Base-by-base conservation (phyloP, 1,140 invertebrate species). In the Holcopasites calliopsidis region DNA sequence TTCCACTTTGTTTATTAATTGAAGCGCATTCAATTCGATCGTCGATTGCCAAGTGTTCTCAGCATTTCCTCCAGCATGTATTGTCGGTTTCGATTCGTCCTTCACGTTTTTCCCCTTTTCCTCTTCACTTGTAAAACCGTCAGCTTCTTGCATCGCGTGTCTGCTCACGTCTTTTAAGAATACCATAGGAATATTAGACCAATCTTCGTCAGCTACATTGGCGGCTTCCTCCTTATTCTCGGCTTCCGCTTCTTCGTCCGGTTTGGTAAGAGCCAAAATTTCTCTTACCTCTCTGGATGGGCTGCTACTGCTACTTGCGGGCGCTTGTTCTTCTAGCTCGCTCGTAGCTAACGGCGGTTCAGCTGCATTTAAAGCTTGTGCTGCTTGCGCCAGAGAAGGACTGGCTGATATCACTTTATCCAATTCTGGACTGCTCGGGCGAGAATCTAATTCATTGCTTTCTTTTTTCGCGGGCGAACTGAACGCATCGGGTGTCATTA, bases 401-500 rank as follows among this genome's bases (percentile, higher is more conserved):
- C 88, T 91, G 7, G 83, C 78, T 21, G 89, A 86, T 40, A 89
- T 47, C 7, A 90, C 85, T 62, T 87, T 87, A 5, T 79, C 86
- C 2, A 91, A 72, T 66, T 90, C 89, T 2, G 90, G 86, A 79
- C 88, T 91, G 44, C 71, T 86, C 1, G 86, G 77, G 54, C 72
- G 87, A 26, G 90, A 90, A 13, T 88, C 88, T 10, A 87, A 28
- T 55, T 83, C 77, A 18, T 82, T 86, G 64, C 68, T 86, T 7
- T 92, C 92, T 72, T 91, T 93, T 72, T 93, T 92, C 11, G 92
- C 92, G 2, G 94, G 92, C 49, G 93, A 96, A 90, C 94, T 96
- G 84, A 98, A 98, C 7, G 96, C 96, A 88, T 98, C 96, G 0
- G 97, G 97, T 1, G 97, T 97, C 93, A 98, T 95, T 1, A 98